Conservation (phyloP, 2,888 invertebrate genomes). For the Drosophila meridionalis region DNA sequence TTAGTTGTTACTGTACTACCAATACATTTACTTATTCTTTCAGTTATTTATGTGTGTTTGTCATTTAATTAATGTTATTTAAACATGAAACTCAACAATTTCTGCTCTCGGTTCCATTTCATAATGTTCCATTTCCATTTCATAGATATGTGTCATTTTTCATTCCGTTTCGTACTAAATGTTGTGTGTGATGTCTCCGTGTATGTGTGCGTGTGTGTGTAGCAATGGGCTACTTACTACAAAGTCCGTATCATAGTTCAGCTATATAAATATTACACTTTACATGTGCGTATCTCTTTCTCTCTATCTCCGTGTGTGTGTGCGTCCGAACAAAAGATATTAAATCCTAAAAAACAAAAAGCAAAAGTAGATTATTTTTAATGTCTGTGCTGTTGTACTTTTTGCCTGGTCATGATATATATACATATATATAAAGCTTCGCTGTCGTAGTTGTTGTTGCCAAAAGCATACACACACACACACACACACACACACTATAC, state of each 20-base stretch:
- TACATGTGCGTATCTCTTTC: slow-evolving; percentile 25
- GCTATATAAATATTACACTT: slow-evolving; percentile 44
- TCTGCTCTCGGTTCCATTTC: slow-evolving; percentile 73
- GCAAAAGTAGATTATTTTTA: slow-evolving; percentile 50
- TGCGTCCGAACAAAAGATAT: slow-evolving; percentile 41
- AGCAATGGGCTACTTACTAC: slow-evolving; percentile 17
- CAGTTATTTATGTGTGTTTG: slow-evolving; percentile 13
- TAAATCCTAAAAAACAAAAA: slow-evolving; percentile 55
- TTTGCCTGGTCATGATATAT: slow-evolving; percentile 73
- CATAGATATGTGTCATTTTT: slow-evolving; percentile 59
- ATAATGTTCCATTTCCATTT: slow-evolving; percentile 45
- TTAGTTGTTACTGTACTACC: slow-evolving; percentile 39
- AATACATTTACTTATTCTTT: slow-evolving; percentile 22
- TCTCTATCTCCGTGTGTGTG: neutral
- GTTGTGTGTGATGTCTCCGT: slow-evolving; percentile 44
- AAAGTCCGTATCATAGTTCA: slow-evolving; percentile 47
- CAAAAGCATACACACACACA: slow-evolving; percentile 21
- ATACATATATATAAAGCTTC: slow-evolving; percentile 52
- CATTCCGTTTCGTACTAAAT: slow-evolving; percentile 53
- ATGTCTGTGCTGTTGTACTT: slow-evolving; percentile 58
- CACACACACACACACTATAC: slow-evolving; percentile 17
- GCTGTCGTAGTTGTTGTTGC: slow-evolving; percentile 52
- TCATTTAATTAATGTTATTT: slow-evolving; percentile 77
- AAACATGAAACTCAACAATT: slow-evolving; percentile 82
- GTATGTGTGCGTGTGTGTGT: slow-evolving; percentile 39